A percentile compares a stretch with the other conserved stretches of the same genome.
phyloP scores from a whole-genome alignment of 2,797 vertebrate genomes.

The Anguilla marmorata region DNA sequence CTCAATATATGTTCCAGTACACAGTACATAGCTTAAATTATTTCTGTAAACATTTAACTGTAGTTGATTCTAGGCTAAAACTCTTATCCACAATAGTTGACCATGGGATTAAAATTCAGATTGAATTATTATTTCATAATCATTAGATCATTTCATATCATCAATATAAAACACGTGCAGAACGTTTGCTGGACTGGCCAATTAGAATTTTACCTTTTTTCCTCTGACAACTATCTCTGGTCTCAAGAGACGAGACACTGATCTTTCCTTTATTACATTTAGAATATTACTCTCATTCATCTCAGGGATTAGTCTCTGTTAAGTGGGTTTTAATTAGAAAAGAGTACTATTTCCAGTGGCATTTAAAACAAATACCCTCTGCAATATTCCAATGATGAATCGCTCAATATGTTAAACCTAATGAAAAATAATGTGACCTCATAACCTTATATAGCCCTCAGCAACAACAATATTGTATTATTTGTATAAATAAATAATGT shows the following conservation, averaged over 20 bases:
- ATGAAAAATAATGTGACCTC: conserved; percentile 33
- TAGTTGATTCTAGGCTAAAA: neutral
- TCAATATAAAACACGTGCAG: neutral
- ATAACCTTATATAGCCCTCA: conserved; percentile 30
- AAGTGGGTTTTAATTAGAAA: conserved; percentile 29
- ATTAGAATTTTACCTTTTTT: neutral
- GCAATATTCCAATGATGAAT: conserved; percentile 23
- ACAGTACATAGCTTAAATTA: neutral
- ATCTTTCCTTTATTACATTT: conserved; percentile 26
- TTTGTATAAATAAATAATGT: conserved; percentile 30
- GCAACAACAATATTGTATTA: conserved; percentile 27
- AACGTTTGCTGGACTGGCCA: neutral
- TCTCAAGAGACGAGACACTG: conserved; percentile 13
- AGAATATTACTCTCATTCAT: conserved; percentile 31
- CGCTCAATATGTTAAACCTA: conserved; percentile 23
- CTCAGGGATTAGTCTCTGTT: conserved; percentile 16
- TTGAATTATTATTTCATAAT: neutral
- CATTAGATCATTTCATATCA: neutral
- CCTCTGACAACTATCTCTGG: neutral
- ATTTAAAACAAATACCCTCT: conserved; percentile 27
- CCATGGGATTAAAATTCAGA: neutral
- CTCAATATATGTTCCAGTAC: neutral
- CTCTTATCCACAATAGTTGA: neutral
- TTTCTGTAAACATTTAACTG: neutral
- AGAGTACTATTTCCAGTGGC: conserved; percentile 20